These are phyloP conservation scores for Sapajus apella DNA, from an alignment of 2,113 vertebrate species.

Conservation along the genomic window DNA sequence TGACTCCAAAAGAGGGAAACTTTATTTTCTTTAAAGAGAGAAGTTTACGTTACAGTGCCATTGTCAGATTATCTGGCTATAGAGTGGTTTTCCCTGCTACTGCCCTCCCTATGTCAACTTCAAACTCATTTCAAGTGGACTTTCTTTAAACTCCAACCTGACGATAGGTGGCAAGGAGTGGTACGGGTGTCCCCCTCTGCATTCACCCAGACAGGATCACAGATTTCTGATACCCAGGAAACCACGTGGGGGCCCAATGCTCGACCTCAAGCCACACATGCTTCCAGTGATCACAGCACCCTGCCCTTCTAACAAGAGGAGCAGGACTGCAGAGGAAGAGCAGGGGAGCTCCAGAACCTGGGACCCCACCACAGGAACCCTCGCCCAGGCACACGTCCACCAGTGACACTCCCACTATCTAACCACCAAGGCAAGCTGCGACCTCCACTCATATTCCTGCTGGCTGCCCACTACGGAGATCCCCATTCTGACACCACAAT, in stretches of 20 bases:
- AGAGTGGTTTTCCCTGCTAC: neutral
- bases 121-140: neutral
- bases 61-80: neutral
- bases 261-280: neutral
- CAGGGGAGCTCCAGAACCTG: rapidly evolving
- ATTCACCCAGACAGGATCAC: neutral
- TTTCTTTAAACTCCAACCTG: neutral
- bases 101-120: neutral
- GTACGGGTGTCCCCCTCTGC: rapidly evolving
- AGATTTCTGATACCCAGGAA: neutral
- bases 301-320: neutral
- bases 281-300: neutral
- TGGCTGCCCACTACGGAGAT: neutral
- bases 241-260: rapidly evolving
- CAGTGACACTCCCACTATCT: too few relatives aligned
- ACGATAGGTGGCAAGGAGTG: neutral
- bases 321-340: neutral
- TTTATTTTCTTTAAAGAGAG: neutral
- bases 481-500: neutral
- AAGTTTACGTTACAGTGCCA: neutral
- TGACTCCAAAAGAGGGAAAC: neutral
- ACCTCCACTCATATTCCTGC: neutral
- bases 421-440: too few relatives aligned
- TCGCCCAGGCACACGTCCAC: neutral
- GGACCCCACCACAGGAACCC: neutral